Evolutionary conservation across 2,888 invertebrate species (phyloP).

Genomic region (Latheticus oryzae): DNA sequence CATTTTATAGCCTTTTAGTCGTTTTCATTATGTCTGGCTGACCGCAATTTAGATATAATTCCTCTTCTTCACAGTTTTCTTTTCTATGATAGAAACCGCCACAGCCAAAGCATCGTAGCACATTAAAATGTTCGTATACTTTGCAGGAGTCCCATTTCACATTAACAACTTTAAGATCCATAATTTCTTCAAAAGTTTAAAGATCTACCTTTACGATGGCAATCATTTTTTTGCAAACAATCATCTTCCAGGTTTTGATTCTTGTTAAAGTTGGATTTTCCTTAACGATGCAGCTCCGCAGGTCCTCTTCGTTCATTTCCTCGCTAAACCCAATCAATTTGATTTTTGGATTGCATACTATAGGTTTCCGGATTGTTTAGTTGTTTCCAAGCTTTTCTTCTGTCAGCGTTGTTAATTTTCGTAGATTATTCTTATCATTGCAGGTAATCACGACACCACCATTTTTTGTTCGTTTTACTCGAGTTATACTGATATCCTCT

Average conservation of each 20-base stretch:
- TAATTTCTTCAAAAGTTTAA: background rate
- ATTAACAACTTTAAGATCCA: background rate
- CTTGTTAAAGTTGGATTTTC: background rate
- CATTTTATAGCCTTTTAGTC: background rate
- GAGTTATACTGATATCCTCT: conserved; percentile 2
- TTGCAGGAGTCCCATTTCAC: background rate
- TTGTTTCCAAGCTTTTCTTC: conserved; percentile 4
- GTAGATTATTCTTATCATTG: background rate
- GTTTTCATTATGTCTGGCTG: no score
- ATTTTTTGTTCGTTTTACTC: background rate
- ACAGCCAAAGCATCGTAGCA: background rate
- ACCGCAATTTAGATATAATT: background rate
- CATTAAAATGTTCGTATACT: background rate
- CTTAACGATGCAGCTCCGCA: background rate
- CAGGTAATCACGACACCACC: conserved; percentile 1
- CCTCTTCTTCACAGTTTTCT: background rate
- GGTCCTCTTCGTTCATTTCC: background rate
- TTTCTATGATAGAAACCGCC: background rate
- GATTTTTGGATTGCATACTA: background rate
- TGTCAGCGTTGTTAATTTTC: background rate
- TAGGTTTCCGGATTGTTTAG: background rate
- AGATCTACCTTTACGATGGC: background rate
- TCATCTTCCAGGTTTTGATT: background rate
- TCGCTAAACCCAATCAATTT: background rate
- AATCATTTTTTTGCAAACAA: background rate